Percentiles rank a stretch among this genome's conserved stretches.
These are phyloP conservation scores for Sandelia bainsii DNA, from an alignment of 2,797 vertebrate genomes.

Conservation along the genomic window DNA sequence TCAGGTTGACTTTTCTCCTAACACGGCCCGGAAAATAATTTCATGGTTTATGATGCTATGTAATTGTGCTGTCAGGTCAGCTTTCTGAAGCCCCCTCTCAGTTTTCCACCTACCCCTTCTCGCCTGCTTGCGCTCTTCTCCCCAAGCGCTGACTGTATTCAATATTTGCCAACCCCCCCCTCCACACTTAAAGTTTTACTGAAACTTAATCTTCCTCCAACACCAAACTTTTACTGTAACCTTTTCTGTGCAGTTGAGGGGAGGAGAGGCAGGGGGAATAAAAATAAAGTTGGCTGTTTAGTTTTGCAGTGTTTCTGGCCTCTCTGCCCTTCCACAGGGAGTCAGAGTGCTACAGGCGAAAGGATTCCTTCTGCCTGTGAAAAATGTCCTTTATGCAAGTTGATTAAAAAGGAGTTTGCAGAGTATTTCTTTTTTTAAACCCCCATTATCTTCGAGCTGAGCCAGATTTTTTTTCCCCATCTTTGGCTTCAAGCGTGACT, in stretches of 20 bases:
- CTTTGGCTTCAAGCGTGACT: slow-evolving; percentile 30
- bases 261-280: not conserved
- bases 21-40: slow-evolving; percentile 49
- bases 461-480: not conserved
- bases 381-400: slow-evolving; percentile 11
- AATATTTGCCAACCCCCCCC: not conserved
- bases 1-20: slow-evolving; percentile 41
- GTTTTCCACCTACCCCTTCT: slow-evolving; percentile 42
- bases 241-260: slow-evolving; percentile 24
- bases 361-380: slow-evolving; percentile 14
- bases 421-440: not conserved
- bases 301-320: slow-evolving; percentile 40
- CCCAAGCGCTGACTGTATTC: slow-evolving; percentile 24
- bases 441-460: not conserved
- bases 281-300: slow-evolving; percentile 24
- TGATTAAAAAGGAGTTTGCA: slow-evolving; percentile 19
- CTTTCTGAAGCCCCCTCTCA: slow-evolving; percentile 27
- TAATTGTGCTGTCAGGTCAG: slow-evolving; percentile 72
- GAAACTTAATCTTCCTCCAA: slow-evolving; percentile 46
- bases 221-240: slow-evolving; percentile 49
- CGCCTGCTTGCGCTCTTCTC: slow-evolving; percentile 24
- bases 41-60: slow-evolving; percentile 66
- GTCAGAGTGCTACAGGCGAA: not conserved
- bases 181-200: slow-evolving; percentile 17
- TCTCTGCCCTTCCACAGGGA: slow-evolving; percentile 12